Conservation (phyloP, 2,797 vertebrate species). For the Microctenopoma lineatum region DNA sequence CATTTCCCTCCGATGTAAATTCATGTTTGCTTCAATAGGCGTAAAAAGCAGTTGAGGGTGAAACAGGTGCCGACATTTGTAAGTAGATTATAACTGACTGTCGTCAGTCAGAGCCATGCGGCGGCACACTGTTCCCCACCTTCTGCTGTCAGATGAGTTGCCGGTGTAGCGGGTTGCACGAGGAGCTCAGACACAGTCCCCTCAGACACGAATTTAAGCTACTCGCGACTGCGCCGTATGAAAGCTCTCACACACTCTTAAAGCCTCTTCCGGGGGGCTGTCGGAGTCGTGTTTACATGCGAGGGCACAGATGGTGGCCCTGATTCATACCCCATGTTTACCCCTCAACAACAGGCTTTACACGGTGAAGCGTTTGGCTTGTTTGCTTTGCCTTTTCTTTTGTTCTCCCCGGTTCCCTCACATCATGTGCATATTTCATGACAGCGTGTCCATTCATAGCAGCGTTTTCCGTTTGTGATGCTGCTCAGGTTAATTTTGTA, state of each 20-base stretch:
- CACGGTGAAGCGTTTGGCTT: conserved; percentile 41
- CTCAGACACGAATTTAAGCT: conserved; percentile 57
- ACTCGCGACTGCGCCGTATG: conserved; percentile 50
- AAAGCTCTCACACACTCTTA: conserved; percentile 49
- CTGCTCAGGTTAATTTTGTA: background rate
- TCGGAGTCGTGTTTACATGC: conserved; percentile 47
- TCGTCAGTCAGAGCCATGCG: conserved; percentile 42
- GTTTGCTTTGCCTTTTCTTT: conserved; percentile 21
- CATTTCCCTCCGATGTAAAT: background rate
- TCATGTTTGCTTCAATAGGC: conserved; percentile 5
- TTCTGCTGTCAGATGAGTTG: conserved; percentile 27
- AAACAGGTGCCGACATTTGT: background rate
- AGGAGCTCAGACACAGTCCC: conserved; percentile 30
- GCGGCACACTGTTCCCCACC: conserved; percentile 28
- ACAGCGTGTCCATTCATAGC: conserved; percentile 3
- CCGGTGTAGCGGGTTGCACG: conserved; percentile 1
- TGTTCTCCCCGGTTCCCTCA: background rate
- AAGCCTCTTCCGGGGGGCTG: conserved; percentile 50
- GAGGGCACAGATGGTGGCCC: conserved; percentile 69
- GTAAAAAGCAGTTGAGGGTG: background rate
- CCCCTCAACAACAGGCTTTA: conserved; percentile 45
- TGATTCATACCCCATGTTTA: conserved; percentile 39
- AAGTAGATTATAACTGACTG: conserved; percentile 12
- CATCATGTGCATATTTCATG: background rate
- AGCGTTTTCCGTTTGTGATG: conserved; percentile 2